These are phyloP conservation scores for Pomatostomus ruficeps DNA, from an alignment of 2,113 vertebrate genomes.

Conservation along the genomic window DNA sequence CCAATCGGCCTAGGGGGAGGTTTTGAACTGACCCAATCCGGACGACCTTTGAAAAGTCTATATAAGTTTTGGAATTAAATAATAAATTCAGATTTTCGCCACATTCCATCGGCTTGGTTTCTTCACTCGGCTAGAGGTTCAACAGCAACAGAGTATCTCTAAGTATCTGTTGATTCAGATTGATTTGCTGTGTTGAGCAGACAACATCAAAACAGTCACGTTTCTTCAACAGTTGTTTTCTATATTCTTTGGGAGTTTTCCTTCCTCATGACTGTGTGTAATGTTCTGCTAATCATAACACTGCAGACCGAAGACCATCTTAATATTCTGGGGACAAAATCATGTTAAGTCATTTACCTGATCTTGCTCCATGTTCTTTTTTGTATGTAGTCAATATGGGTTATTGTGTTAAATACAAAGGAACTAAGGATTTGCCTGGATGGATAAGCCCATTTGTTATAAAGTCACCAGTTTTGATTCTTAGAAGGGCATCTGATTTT, in stretches of 20 bases:
- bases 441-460: background rate
- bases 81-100: too few relatives aligned
- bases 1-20: too few relatives aligned
- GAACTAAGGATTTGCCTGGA: background rate
- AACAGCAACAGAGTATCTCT: too few relatives aligned
- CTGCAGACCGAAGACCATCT: background rate
- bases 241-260: background rate
- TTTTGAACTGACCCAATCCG: too few relatives aligned
- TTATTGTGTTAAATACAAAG: background rate
- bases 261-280: background rate
- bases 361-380: background rate
- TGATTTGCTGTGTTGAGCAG: background rate
- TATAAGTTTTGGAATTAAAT: too few relatives aligned
- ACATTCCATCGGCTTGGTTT: too few relatives aligned
- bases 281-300: background rate
- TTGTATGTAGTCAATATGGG: background rate
- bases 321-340: background rate
- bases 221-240: background rate
- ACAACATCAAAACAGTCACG: background rate
- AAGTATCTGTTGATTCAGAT: background rate
- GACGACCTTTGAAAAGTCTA: too few relatives aligned
- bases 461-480: slow-evolving; percentile 5
- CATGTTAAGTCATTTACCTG: background rate
- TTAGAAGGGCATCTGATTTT: background rate
- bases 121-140: too few relatives aligned